phyloP scores from a whole-genome alignment of 1,140 invertebrate genomes.

The Cyrtorhinus lividipennis region DNA sequence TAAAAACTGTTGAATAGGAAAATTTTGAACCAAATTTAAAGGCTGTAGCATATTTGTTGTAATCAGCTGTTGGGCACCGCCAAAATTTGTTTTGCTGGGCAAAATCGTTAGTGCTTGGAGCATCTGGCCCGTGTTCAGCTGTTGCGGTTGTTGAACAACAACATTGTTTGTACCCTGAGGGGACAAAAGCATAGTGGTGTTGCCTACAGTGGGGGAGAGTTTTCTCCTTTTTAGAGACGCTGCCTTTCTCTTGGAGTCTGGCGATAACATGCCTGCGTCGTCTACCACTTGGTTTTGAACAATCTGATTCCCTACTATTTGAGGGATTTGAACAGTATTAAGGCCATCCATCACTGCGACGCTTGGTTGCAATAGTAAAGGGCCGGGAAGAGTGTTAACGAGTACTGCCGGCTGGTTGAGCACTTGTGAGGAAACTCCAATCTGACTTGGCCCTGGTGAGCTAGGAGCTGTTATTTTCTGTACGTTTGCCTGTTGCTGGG shows the following conservation, averaged over 20 bases:
- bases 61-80: conserved; percentile 25
- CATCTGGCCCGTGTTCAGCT: conserved; percentile 24
- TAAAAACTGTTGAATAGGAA: conserved; percentile 67
- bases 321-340: conserved; percentile 46
- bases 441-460: conserved; percentile 46
- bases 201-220: conserved; percentile 12
- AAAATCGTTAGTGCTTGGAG: conserved; percentile 56
- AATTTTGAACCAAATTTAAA: conserved; percentile 62
- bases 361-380: conserved; percentile 57
- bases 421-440: conserved; percentile 43
- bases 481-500: conserved; percentile 25
- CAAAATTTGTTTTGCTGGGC: conserved; percentile 43
- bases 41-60: conserved; percentile 53
- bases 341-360: conserved; percentile 47
- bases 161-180: conserved; percentile 40
- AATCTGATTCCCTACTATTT: conserved; percentile 34
- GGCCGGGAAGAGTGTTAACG: conserved; percentile 63
- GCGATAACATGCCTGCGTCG: conserved; percentile 12
- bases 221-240: conserved; percentile 17
- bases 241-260: conserved; percentile 21
- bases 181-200: conserved; percentile 38
- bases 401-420: conserved; percentile 61
- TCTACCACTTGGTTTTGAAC: conserved; percentile 27
- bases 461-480: conserved; percentile 41
- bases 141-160: conserved; percentile 25